phyloP scores from a whole-genome alignment of 2,888 invertebrate species.

The Cataglyphis cursor region DNA sequence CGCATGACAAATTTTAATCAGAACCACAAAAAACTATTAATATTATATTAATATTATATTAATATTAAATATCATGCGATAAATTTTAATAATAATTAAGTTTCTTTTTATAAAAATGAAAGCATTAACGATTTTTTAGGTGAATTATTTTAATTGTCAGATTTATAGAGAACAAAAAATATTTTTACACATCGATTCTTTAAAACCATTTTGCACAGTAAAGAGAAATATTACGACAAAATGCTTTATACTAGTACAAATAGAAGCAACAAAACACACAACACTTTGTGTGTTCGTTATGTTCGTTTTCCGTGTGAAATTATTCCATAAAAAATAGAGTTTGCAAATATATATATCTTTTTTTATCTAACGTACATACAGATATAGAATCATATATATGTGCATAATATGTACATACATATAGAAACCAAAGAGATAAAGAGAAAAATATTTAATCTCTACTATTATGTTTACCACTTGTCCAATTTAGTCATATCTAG shows the following conservation, averaged over 20 bases:
- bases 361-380: background rate
- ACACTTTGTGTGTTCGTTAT: background rate
- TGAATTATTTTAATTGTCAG: background rate
- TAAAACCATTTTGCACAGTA: background rate
- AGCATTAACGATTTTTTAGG: background rate
- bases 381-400: background rate
- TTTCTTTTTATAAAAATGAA: background rate
- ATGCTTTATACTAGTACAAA: background rate
- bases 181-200: background rate
- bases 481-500: conserved; percentile 42
- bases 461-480: background rate
- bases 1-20: background rate
- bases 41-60: too few species aligned
- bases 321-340: background rate
- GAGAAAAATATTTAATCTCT: background rate
- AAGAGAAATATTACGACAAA: background rate
- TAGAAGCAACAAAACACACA: background rate
- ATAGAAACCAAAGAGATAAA: background rate
- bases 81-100: background rate
- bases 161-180: background rate
- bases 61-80: background rate
- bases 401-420: background rate
- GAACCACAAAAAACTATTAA: too few species aligned
- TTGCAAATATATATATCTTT: background rate
- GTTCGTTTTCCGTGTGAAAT: background rate